Percentiles rank a stretch among this genome's conserved stretches.
These are phyloP conservation scores for Argya squamiceps DNA, from an alignment of 2,797 vertebrate species.

Conservation along the genomic window DNA sequence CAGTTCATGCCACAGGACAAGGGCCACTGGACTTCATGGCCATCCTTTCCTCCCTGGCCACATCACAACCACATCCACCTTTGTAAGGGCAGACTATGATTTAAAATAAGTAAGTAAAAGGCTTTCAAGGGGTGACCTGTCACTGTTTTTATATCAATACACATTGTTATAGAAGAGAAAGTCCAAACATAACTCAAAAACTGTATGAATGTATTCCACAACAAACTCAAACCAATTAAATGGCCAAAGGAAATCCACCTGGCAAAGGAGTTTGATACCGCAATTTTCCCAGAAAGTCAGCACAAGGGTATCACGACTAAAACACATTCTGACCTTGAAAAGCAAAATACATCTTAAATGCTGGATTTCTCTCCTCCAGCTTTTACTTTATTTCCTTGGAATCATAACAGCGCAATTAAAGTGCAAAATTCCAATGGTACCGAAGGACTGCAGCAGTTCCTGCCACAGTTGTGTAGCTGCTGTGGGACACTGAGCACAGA, in stretches of 20 bases:
- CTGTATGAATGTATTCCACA: neutral
- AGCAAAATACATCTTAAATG: neutral
- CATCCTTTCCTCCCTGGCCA: neutral
- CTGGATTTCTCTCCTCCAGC: neutral
- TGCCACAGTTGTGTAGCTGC: neutral
- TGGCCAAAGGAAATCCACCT: conserved; percentile 2
- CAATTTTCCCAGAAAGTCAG: conserved; percentile 5
- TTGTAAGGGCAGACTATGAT: neutral
- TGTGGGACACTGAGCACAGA: neutral
- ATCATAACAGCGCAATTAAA: neutral
- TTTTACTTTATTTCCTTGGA: neutral
- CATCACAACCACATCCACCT: neutral
- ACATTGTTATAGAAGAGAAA: neutral
- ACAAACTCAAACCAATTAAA: conserved; percentile 34
- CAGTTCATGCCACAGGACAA: neutral
- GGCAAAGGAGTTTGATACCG: neutral
- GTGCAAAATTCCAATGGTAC: neutral
- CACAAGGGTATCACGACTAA: neutral
- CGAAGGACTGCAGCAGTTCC: neutral
- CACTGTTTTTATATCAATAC: conserved; percentile 30
- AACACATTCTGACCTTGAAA: neutral
- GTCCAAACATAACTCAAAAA: conserved; percentile 32
- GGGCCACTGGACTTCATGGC: neutral
- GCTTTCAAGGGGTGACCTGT: neutral
- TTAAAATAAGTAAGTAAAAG: neutral